Evolutionary conservation across 2,888 invertebrate species (phyloP), one percentile per base, ranked within the genome.

Genomic region (Cylloceria caligata): DNA sequence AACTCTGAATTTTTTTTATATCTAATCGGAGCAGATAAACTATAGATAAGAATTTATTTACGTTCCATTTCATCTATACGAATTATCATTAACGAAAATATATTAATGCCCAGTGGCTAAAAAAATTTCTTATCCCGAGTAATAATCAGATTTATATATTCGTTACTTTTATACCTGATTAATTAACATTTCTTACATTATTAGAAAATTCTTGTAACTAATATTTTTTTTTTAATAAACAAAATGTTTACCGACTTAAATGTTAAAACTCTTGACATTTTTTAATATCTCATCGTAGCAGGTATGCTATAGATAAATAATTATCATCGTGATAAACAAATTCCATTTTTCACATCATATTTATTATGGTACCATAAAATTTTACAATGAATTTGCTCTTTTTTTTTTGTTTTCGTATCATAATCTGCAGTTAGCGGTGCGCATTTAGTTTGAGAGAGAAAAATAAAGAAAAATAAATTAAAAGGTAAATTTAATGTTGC

Each of bases 361-460:
- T 91, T 91, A 91, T 91, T 91, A n/a, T n/a, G 86, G 83, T 89
- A 88, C 86, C 87, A 88, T 88, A 89, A 90, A 87, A 85, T 88
- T 86, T 89, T 88, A 91, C 89, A 91, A 88, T 88, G 86, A 89
- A 88, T 86, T 89, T 87, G 79, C 87, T 75, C 27, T 71, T 55
- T 84, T 88, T 88, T n/a, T n/a, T n/a, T n/a, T n/a, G n/a, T n/a
- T n/a, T 87, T 81, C 87, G 83, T 87, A 88, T 87, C 84, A 88
- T 80, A 89, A 88, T 89, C 86, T 90, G 90, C 88, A 87, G 84
- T 88, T 88, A 88, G 87, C 85, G 87, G 89, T 90, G 90, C 89
- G 88, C 87, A 88, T 86, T 88, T 85, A 64, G 45, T 86, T 68
- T 64, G 75, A 85, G 82, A 84, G 76, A 86, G 84, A 79, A 86